These are phyloP conservation scores for Tachysurus vachellii DNA, from an alignment of 2,113 vertebrate genomes.

Conservation along the genomic window DNA sequence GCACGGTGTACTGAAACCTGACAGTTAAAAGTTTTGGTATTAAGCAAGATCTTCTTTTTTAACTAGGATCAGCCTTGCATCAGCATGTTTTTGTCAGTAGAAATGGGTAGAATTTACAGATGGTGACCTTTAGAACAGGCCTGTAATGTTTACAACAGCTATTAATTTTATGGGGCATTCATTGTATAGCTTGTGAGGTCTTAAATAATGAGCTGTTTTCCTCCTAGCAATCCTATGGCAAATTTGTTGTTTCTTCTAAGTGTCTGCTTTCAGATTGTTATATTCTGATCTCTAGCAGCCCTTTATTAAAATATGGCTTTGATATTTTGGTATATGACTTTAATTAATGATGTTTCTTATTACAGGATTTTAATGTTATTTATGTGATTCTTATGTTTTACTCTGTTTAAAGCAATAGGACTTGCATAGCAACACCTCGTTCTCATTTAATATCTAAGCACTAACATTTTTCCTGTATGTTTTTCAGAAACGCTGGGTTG, in stretches of 20 bases:
- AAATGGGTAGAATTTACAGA: background rate
- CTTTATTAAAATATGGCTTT: background rate
- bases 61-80: background rate
- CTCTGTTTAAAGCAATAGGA: background rate
- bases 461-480: constrained; percentile 12
- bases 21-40: background rate
- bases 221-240: background rate
- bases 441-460: background rate
- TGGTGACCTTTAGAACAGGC: background rate
- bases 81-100: background rate
- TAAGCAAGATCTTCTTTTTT: background rate
- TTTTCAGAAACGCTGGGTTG: constrained; percentile 92
- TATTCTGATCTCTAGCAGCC: background rate
- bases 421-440: background rate
- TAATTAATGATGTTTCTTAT: background rate
- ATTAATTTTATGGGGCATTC: constrained; percentile 22
- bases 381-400: background rate
- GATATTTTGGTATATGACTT: background rate
- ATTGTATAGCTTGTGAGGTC: background rate
- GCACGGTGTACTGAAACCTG: too few species aligned
- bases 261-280: background rate
- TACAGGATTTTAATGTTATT: background rate
- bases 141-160: background rate
- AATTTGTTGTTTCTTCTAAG: background rate
- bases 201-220: background rate